Evolutionary conservation across 1,140 invertebrate genomes (phyloP).

Genomic region (Drosophila truncata): DNA sequence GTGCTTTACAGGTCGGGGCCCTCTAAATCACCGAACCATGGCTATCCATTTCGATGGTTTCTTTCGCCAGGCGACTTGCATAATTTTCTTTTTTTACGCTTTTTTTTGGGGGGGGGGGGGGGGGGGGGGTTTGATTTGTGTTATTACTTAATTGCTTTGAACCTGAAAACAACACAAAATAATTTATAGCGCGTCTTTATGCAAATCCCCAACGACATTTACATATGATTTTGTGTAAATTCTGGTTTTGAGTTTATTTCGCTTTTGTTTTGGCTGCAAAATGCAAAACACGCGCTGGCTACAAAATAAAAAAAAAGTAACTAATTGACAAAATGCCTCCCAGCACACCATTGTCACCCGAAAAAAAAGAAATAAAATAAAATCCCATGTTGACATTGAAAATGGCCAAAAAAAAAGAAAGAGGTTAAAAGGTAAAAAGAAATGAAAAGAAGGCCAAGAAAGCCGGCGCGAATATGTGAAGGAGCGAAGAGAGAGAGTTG

Average conservation of each 20-base stretch:
- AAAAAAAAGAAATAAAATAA: constrained; percentile 22
- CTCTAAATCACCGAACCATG: constrained; percentile 44
- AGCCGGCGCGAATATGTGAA: constrained; percentile 12
- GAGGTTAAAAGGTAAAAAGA: constrained; percentile 32
- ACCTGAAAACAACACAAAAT: constrained; percentile 67
- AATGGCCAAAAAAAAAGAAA: constrained; percentile 40
- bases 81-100: constrained; percentile 55
- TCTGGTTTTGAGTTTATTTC: constrained; percentile 43
- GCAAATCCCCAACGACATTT: constrained; percentile 49
- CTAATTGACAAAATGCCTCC: constrained; percentile 26
- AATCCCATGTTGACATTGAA: constrained; percentile 68
- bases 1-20: constrained; percentile 23
- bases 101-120: no score
- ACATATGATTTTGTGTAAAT: constrained; percentile 61
- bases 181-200: constrained; percentile 54
- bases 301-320: background rate
- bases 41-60: constrained; percentile 49
- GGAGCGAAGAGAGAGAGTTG: constrained; percentile 23
- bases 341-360: constrained; percentile 67
- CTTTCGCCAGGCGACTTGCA: constrained; percentile 67
- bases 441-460: constrained; percentile 29
- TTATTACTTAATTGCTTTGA: constrained; percentile 83
- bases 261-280: constrained; percentile 33
- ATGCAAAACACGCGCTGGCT: constrained; percentile 64
- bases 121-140: constrained; percentile 79